phyloP scores from a whole-genome alignment of 2,797 vertebrate genomes.

The Tamandua tetradactyla region DNA sequence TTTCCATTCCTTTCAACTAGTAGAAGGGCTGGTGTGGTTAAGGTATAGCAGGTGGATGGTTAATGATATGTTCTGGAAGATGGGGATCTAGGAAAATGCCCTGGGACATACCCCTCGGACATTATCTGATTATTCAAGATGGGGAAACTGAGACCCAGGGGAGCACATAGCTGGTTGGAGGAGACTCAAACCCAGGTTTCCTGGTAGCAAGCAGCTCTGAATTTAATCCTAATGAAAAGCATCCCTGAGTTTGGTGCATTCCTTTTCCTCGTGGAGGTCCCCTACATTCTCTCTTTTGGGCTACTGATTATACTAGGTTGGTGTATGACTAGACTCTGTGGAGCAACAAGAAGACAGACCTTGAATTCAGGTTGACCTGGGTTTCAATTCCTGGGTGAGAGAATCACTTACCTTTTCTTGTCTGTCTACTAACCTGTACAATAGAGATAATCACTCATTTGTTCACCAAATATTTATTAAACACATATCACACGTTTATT shows the following conservation, averaged over 20 bases:
- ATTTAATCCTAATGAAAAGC: constrained; percentile 48
- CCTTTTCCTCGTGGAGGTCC: not conserved
- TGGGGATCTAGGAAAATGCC: not conserved
- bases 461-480: constrained; percentile 58
- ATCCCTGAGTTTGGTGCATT: constrained; percentile 18
- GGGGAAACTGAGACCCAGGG: constrained; percentile 40
- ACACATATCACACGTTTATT: not conserved
- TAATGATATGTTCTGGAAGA: constrained; percentile 29
- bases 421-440: constrained; percentile 39
- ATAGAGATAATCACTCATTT: constrained; percentile 40
- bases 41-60: not conserved
- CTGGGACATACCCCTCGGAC: not conserved
- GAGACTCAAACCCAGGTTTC: constrained; percentile 48
- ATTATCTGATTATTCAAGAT: constrained; percentile 32
- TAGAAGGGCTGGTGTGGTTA: constrained; percentile 3
- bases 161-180: not conserved
- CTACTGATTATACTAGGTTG: not conserved
- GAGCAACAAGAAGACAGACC: not conserved
- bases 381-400: constrained; percentile 24
- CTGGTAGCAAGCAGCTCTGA: constrained; percentile 34
- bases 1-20: constrained; percentile 50
- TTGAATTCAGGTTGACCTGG: not conserved
- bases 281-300: constrained; percentile 18
- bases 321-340: constrained; percentile 23
- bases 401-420: constrained; percentile 39